Evolutionary conservation across 30 jellyfish, hydroid and myxozoan genomes (phyloP), one percentile per base, ranked within the genome.

Genomic region (Rhopilema esculentum): DNA sequence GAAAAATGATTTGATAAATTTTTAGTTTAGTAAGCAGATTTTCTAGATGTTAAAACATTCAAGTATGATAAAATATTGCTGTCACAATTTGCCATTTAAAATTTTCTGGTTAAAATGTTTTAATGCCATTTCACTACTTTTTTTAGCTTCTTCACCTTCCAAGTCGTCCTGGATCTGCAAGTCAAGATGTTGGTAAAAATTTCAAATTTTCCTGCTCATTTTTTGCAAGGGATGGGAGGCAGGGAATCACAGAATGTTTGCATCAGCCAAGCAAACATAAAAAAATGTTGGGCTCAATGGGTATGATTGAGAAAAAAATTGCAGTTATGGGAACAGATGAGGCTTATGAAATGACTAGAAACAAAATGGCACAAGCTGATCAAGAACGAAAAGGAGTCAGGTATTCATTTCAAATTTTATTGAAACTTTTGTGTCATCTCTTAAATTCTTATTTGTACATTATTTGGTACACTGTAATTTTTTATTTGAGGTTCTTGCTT

Each of bases 281-380:
- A 27, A 77, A 72, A 18, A 80, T 49, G 79, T 91, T 95, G 20
- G 74, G 79, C 16, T 86, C 98, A 53, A 66, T 72, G 78, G 99
- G 99, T 1, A 80, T 74, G 75, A 66, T 89, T 12, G 89, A 83
- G 28, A 66, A 74, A 26, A 90, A 84, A 66, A 66, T 95, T 16
- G 87, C 96, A 15, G 93, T 95, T 80, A 87, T 91, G 94, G 99
- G 96, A 1, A 95, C 95, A 1, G 99, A 95, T 28, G 99, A 95
- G 50, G 97, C 91, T 17, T 95, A 95, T 80, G 99, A 95, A 83
- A 73, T 84, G 87, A 95, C 99, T 2, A 72, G 97, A 75, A 95
- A 72, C 21, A 91, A 91, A 29, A 95, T 95, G 99, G 99, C 99
- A 33, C 98, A 86, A 67, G 99, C 90, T 66, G 99, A 95, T 79